Base-by-base conservation (phyloP, 2,888 invertebrate genomes). In the Trachelus iudaicus region DNA sequence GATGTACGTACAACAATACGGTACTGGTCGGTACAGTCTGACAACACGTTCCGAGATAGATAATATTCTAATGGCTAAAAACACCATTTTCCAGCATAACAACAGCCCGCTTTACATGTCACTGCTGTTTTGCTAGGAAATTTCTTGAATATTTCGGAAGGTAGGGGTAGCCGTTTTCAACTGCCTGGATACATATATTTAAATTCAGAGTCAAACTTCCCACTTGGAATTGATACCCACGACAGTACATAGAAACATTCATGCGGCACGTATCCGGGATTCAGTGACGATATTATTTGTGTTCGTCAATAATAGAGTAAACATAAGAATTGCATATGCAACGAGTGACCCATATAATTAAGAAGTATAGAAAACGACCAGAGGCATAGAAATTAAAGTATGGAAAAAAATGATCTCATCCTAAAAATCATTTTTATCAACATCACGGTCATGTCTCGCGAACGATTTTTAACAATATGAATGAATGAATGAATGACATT, bases 401-500 rank as follows among this genome's bases (percentile, higher is more conserved):
- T 6, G 1, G 2, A 56, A 2, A 56, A 15, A 40, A 15, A 56
- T 9, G 23, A 23, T 40, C 40, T 40, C 56, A 6, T 56, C 9
- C 9, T 23, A 56, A 56, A 56, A 56, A 23, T 56, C 9, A 9
- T 56, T 23, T 56, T 56, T 56, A 56, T 56, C 56, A 56, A 56
- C 23, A 56, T 56, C 23, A 9, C 56, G 23, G 23, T 56, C 9
- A 56, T 56, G 15, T 56, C 23, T 56, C 56, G 56, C 23, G 56
- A 23, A 23, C 56, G 56, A 56, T 56, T 56, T 56, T 23, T 23
- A 56, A 56, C 56, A 56, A 56, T 56, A 56, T 23, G 56, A 56
- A 56, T 56, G 73, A 75, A 77, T 33, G 78, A 82, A 85, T 82
- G 85, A 88, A 88, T 84, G 87, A 82, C 83, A 87, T 88, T 87